Percentiles rank a stretch among this genome's conserved stretches.
phyloP scores from a whole-genome alignment of 1,140 invertebrate species.

The Penaeus indicus region DNA sequence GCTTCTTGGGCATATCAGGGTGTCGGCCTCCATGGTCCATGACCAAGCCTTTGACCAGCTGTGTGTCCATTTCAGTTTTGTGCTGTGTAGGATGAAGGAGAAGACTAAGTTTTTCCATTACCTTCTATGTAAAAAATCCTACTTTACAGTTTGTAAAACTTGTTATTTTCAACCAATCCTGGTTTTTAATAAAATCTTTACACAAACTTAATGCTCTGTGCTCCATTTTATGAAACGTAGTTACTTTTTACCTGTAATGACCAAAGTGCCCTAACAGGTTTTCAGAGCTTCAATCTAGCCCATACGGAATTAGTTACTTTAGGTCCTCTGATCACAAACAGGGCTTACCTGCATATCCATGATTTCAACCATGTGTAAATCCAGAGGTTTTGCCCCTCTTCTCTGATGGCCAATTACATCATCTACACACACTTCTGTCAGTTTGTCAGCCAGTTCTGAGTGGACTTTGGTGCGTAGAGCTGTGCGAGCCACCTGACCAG shows the following conservation, averaged over 20 bases:
- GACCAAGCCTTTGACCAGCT: conserved; percentile 90
- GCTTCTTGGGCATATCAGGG: conserved; percentile 98
- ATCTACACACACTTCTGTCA: conserved; percentile 93
- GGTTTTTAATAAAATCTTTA: too few relatives aligned
- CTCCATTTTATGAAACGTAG: too few relatives aligned
- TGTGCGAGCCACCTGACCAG: conserved; percentile 90
- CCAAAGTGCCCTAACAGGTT: too few relatives aligned
- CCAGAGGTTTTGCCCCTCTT: conserved; percentile 78
- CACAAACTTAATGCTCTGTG: too few relatives aligned
- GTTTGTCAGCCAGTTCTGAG: conserved; percentile 85
- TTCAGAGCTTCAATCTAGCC: too few relatives aligned
- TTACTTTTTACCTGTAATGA: too few relatives aligned
- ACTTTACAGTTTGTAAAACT: background rate
- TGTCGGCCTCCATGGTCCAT: conserved; percentile 98
- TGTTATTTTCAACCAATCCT: too few relatives aligned
- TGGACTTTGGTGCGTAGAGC: conserved; percentile 95
- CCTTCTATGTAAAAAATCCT: too few relatives aligned
- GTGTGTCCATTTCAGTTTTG: conserved; percentile 94
- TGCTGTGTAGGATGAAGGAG: conserved; percentile 73
- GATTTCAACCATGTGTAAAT: conserved; percentile 98
- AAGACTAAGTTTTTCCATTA: background rate
- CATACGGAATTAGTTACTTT: too few relatives aligned
- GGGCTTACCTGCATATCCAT: conserved; percentile 92
- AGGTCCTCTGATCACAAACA: background rate
- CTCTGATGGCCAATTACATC: conserved; percentile 83